Percentiles rank a stretch among this genome's conserved stretches.
Conservation (phyloP, 2,797 vertebrate species). For the Melanotaenia boesemani region DNA sequence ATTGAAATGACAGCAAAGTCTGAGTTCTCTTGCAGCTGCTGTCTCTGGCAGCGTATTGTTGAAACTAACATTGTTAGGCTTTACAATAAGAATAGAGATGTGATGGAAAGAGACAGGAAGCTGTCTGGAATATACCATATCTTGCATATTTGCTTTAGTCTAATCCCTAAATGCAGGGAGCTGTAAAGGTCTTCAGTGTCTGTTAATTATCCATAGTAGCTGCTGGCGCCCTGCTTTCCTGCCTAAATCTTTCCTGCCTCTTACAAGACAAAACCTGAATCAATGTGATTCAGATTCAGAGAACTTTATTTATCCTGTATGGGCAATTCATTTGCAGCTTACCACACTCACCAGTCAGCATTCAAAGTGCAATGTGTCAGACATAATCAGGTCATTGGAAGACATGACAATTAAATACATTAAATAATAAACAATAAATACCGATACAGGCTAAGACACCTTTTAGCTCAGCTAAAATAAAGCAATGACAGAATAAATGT, state of each 20-base stretch:
- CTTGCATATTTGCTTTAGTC: constrained; percentile 25
- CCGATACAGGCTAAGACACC: no score
- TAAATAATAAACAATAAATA: no score
- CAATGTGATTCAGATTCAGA: not conserved
- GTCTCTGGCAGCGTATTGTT: not conserved
- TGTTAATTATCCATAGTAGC: constrained; percentile 8
- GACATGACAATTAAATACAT: no score
- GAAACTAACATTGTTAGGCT: constrained; percentile 21
- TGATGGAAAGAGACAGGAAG: constrained; percentile 20
- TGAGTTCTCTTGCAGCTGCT: constrained; percentile 13
- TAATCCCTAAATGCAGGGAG: constrained; percentile 12
- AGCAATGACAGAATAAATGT: no score
- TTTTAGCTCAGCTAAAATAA: no score
- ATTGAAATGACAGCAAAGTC: constrained; percentile 63
- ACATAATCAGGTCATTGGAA: no score
- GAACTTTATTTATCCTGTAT: no score
- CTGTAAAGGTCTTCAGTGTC: not conserved
- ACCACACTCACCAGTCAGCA: not conserved
- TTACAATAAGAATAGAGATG: constrained; percentile 4
- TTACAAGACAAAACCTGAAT: not conserved
- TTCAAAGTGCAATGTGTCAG: not conserved
- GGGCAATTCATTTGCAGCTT: no score
- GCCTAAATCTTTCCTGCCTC: constrained; percentile 12
- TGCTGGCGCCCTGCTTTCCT: constrained; percentile 3
- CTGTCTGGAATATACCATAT: constrained; percentile 10